Evolutionary conservation across 2,113 vertebrate genomes (phyloP).

Genomic region (Hydropotes inermis): DNA sequence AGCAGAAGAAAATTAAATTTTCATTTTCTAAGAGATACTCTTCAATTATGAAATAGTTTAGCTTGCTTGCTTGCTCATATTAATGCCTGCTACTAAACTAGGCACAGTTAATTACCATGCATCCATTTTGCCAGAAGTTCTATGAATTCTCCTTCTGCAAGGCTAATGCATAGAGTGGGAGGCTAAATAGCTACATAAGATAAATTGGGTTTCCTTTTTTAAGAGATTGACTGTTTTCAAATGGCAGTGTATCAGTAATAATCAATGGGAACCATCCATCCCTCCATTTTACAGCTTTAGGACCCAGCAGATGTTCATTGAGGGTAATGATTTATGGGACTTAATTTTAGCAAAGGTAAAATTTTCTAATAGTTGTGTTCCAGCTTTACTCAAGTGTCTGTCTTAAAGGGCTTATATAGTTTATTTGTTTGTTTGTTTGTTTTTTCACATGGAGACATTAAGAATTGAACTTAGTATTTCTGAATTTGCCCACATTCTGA

Average conservation of each 20-base stretch:
- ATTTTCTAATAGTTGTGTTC: background rate
- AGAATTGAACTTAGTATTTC: conserved; percentile 22
- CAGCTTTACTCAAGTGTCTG: background rate
- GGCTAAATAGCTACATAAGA: background rate
- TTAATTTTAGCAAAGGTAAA: background rate
- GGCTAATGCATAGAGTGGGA: background rate
- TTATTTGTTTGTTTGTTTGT: background rate
- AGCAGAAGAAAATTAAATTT: conserved; percentile 80
- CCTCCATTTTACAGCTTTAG: background rate
- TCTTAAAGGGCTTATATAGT: background rate
- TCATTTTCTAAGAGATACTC: conserved; percentile 76
- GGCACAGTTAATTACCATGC: conserved; percentile 75
- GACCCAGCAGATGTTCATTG: background rate
- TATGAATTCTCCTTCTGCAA: background rate
- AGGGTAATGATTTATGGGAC: background rate
- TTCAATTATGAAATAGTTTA: conserved; percentile 81
- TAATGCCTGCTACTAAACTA: conserved; percentile 68
- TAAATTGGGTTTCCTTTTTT: background rate
- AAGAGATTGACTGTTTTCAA: conserved; percentile 2
- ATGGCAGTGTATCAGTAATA: background rate
- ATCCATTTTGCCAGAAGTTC: conserved; percentile 61
- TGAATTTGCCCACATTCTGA: background rate
- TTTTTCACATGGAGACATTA: background rate
- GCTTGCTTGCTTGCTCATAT: conserved; percentile 74
- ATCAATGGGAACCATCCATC: background rate